These are phyloP conservation scores for Pelochelys cantorii DNA, from an alignment of 2,797 vertebrate genomes.

Conservation along the genomic window DNA sequence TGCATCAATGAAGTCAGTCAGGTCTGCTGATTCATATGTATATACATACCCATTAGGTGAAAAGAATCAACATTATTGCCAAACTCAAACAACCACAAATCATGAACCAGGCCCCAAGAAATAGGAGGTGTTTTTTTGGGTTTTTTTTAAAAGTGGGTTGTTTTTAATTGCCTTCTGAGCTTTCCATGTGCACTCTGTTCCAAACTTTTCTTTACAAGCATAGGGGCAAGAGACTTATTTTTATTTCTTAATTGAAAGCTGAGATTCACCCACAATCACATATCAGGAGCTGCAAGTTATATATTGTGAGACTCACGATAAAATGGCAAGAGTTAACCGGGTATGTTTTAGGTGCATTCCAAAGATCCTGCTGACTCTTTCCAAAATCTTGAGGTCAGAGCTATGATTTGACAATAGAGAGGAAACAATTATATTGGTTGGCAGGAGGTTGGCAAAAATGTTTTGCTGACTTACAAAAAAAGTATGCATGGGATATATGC, in stretches of 20 bases:
- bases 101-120: neutral
- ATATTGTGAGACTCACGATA: neutral
- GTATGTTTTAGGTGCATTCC: neutral
- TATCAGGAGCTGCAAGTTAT: neutral
- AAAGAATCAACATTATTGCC: slow-evolving; percentile 1
- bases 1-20: neutral
- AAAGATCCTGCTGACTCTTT: neutral
- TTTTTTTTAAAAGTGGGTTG: neutral
- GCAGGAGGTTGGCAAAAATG: neutral
- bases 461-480: no score
- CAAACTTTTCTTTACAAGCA: neutral
- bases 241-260: neutral
- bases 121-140: neutral
- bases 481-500: no score
- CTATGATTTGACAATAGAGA: neutral
- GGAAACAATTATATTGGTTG: neutral
- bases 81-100: slow-evolving; percentile 15
- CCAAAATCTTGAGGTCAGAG: accelerated
- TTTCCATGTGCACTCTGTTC: neutral
- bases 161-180: neutral
- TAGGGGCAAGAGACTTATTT: accelerated
- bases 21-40: neutral
- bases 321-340: neutral
- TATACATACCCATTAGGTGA: neutral
- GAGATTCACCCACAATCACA: neutral